These are phyloP conservation scores for Drosophila subsilvestris DNA, from an alignment of 2,888 invertebrate genomes.

Conservation along the genomic window DNA sequence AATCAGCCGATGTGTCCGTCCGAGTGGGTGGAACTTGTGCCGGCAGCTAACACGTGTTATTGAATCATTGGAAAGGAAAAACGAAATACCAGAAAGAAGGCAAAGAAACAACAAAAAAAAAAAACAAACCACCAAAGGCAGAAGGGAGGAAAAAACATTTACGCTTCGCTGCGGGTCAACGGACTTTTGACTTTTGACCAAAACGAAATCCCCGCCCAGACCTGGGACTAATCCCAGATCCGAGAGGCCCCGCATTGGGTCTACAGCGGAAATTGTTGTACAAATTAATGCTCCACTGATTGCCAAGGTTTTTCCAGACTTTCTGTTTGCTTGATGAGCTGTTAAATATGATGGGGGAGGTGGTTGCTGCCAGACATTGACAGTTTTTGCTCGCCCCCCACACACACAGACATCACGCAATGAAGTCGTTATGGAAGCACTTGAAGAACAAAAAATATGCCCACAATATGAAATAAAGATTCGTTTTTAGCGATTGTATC, in stretches of 20 bases:
- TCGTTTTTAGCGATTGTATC: constrained; percentile 32
- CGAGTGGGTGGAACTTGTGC: constrained; percentile 17
- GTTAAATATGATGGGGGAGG: constrained; percentile 54
- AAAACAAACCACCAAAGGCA: background rate
- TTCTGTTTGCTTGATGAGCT: constrained; percentile 58
- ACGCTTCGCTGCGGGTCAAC: constrained; percentile 64
- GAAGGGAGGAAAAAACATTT: constrained; percentile 58
- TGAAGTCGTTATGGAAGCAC: constrained; percentile 47
- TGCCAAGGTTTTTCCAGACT: constrained; percentile 43
- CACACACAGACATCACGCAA: constrained; percentile 46
- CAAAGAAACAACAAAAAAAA: constrained; percentile 12
- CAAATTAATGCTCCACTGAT: constrained; percentile 66
- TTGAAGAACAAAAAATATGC: constrained; percentile 70
- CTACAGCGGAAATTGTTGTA: constrained; percentile 64
- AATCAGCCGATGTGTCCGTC: constrained; percentile 49
- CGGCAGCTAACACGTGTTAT: constrained; percentile 45
- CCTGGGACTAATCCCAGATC: constrained; percentile 27
- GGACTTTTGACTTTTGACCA: constrained; percentile 70
- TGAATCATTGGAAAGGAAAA: constrained; percentile 38
- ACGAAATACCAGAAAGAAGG: constrained; percentile 18
- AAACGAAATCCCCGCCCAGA: constrained; percentile 18
- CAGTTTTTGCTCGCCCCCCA: constrained; percentile 32
- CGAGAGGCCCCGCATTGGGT: constrained; percentile 12
- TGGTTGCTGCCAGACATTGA: constrained; percentile 36
- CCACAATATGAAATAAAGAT: constrained; percentile 42